Base-by-base conservation (phyloP, 2,113 vertebrate genomes). In the Dinomys branickii region DNA sequence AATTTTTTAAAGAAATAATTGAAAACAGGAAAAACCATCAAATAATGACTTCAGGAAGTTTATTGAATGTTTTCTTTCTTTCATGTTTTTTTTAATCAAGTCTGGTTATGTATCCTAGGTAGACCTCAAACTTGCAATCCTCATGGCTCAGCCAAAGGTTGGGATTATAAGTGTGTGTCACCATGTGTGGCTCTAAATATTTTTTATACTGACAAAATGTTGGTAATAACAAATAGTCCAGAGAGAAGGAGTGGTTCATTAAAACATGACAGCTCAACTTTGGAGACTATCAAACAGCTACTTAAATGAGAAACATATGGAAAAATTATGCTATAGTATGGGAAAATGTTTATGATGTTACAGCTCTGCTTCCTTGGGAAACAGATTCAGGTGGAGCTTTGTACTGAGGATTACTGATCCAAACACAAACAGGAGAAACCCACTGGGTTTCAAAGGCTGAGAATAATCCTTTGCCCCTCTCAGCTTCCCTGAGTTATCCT, bases 301-400 rank as follows among this genome's bases (percentile, higher is more conserved):
- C 61, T 94, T 90, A 65, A 95, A 26, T 54, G 85, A 96, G 88
- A 85, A 69, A 47, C 11, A 12, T 77, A 47, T 88, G 33, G 14
- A 69, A 67, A 69, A 47, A 88, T 85, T 22, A 28, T 35, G 2
- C 26, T 81, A 14, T 8, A 85, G 38, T 26, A 5, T 83, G 61
- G 5, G 83, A 28, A 65, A 81, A 52, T 88, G 38, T 91, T 90
- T 54, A n/a, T 65, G 63, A 83, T 86, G 47, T 77, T n/a, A 38
- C 1, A 83, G 12, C 16, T 61, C 38, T 92, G 77, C 22, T 91
- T 95, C 35, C 61, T 77, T 30, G n/a, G 47, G n/a, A 94, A 95
- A 69, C 71, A 89, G 87, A 63, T 35, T 78, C 35, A 85, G 58
- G 65, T 95, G 59, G 52, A 85, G 35, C 56, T 44, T 22, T 63